Evolutionary conservation across 2,113 vertebrate species (phyloP).

Genomic region (Meleagris gallopavo): DNA sequence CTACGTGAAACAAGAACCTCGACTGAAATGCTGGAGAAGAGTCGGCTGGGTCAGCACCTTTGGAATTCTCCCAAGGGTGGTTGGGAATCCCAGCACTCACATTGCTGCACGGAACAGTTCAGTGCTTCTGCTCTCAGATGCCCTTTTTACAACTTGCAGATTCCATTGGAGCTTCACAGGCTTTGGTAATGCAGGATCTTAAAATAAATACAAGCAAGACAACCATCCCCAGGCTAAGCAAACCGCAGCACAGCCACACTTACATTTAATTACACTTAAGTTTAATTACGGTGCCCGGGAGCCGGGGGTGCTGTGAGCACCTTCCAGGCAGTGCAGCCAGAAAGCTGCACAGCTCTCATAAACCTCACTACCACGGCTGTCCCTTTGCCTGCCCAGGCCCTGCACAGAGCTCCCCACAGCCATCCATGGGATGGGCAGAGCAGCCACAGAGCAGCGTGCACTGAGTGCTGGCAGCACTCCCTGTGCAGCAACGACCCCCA

Average conservation of each 20-base stretch:
- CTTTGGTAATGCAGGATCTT: neutral
- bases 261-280: neutral
- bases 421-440: accelerated
- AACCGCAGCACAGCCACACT: neutral
- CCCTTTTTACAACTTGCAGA: neutral
- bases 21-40: neutral
- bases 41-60: neutral
- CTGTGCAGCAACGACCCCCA: accelerated
- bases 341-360: neutral
- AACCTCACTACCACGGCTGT: accelerated
- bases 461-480: neutral
- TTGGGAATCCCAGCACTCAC: neutral
- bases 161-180: neutral
- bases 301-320: neutral
- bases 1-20: too few species aligned
- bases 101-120: too few species aligned
- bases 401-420: neutral
- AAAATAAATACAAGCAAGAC: neutral
- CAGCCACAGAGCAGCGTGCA: accelerated
- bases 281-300: neutral
- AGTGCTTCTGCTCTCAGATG: accelerated
- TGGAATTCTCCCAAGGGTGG: neutral
- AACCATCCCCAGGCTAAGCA: neutral
- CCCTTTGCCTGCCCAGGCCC: neutral
- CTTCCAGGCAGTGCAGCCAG: neutral